These are phyloP conservation scores for Melopsittacus undulatus DNA, from an alignment of 2,797 vertebrate species.

Conservation along the genomic window DNA sequence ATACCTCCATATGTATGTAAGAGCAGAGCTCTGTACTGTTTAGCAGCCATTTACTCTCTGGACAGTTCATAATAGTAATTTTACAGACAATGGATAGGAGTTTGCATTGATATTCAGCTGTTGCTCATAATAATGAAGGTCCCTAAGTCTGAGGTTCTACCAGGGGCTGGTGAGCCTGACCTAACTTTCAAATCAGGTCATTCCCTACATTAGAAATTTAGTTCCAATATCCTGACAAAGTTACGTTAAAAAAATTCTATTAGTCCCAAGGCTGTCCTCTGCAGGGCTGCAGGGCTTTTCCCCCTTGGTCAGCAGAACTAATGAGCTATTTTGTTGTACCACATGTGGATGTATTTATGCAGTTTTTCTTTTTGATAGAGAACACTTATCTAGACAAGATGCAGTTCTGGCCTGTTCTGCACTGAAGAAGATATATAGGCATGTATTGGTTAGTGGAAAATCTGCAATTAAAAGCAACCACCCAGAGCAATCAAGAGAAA, in stretches of 20 bases:
- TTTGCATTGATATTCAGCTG: neutral
- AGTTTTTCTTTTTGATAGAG: conserved; percentile 55
- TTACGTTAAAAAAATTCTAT: neutral
- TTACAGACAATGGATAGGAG: neutral
- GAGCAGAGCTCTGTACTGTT: neutral
- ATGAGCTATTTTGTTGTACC: neutral
- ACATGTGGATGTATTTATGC: neutral
- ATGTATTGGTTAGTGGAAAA: conserved; percentile 78
- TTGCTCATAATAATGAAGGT: neutral
- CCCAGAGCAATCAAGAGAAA: neutral
- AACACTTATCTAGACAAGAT: conserved; percentile 69
- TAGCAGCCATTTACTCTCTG: neutral
- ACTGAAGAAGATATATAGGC: conserved; percentile 86
- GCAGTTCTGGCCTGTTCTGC: conserved; percentile 89
- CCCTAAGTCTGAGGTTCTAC: neutral
- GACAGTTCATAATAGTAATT: neutral
- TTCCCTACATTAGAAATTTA: neutral
- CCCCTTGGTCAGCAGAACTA: neutral
- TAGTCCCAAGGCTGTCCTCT: neutral
- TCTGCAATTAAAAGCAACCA: neutral
- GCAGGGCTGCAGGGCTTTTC: neutral
- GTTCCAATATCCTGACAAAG: neutral
- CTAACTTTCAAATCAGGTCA: neutral
- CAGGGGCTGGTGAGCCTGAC: neutral
- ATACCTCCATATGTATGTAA: neutral